Conservation (phyloP, 1,140 invertebrate genomes). For the Saxidomus purpurata region DNA sequence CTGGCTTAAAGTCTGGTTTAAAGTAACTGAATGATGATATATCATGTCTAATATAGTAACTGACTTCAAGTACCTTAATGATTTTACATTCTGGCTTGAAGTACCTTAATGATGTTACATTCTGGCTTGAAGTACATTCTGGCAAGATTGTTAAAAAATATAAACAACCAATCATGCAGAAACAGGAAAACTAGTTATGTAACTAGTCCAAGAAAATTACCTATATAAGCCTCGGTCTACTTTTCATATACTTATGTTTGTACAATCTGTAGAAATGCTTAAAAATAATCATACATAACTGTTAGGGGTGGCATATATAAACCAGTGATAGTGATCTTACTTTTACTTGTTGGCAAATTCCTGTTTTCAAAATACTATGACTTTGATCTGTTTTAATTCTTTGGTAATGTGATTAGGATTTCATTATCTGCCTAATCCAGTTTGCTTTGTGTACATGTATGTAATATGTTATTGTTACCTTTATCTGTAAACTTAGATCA, state of each 20-base stretch:
- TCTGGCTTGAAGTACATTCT: no score
- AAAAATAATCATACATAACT: constrained; percentile 3
- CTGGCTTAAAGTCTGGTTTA: no score
- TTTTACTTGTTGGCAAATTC: not conserved
- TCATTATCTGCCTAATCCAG: constrained; percentile 30
- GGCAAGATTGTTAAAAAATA: no score
- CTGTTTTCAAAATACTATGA: not conserved
- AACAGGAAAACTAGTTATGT: not conserved
- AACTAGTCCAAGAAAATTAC: not conserved
- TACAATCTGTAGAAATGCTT: not conserved
- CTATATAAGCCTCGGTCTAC: not conserved
- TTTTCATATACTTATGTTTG: not conserved
- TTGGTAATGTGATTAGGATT: constrained; percentile 43
- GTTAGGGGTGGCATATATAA: not conserved
- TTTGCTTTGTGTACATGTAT: constrained; percentile 18
- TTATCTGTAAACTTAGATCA: not conserved
- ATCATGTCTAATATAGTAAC: no score
- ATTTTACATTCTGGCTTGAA: no score
- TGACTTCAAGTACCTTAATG: no score
- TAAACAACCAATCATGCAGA: no score
- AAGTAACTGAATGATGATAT: no score
- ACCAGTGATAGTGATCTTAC: not conserved
- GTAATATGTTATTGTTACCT: not conserved
- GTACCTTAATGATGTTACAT: no score
- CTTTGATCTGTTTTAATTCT: constrained; percentile 37